Evolutionary conservation across 2,888 invertebrate species (phyloP), one percentile per base, ranked within the genome.

Genomic region (Agonopterix heracliana): DNA sequence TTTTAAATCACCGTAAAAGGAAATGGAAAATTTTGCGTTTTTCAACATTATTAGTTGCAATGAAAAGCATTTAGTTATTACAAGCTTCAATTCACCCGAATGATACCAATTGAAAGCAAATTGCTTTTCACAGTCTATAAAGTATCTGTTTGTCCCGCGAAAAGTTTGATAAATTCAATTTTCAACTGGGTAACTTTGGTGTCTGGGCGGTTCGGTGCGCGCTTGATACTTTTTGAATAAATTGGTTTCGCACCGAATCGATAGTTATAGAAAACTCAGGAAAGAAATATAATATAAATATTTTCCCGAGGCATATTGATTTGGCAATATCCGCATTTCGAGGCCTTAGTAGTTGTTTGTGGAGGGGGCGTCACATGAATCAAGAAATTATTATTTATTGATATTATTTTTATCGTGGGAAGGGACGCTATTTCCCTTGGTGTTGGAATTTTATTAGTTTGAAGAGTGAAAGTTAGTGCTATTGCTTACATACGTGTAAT

Each of bases 121-220:
- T 82, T 81, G 79, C 75, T 81, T 83, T 84, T 82, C 80, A 82
- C 84, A 82, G 79, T 78, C 82, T 79, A 81, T 82, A 77, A 83
- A 82, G 77, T 79, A 78, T 78, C 81, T 83, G 77, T 85, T 82
- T 84, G 82, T 84, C 74, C 74, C 77, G 73, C 57, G 74, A 74
- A 81, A 85, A 84, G 74, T 85, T 84, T 83, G 75, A 83, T 81
- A 82, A 85, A 85, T 85, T 84, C 79, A 85, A 83, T 85, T 85
- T 83, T 82, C 77, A 76, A 77, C 68, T 71, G 75, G 72, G 73
- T 74, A 82, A 81, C 76, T 83, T 81, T 72, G 71, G 74, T 78
- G 78, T 78, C 84, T 41, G 80, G 74, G 68, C 62, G 78, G 77
- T 77, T 81, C 81, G 78, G 77, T 77, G 80, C 81, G 72, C 73